Base-by-base conservation (phyloP, 2,113 vertebrate species). In the Sylvia atricapilla region DNA sequence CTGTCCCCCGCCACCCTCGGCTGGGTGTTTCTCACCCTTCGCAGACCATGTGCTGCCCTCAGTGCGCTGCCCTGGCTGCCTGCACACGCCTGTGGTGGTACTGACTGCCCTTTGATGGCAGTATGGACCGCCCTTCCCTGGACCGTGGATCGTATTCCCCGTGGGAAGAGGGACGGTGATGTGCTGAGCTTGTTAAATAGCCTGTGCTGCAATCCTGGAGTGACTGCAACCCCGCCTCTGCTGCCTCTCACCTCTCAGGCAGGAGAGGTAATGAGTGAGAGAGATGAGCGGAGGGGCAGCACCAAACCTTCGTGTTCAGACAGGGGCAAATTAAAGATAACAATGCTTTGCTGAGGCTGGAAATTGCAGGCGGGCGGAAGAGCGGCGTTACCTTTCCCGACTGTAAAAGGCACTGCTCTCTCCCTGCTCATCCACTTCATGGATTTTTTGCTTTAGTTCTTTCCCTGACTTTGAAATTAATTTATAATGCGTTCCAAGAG, bases 171-270 rank as follows among this genome's bases (percentile, higher is more conserved):
- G 49, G 84, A 62, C 50, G 74, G 73, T 0, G 7, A n/a, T 33
- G 47, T 43, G 33, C 77, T 0, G 3, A 72, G 92, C 14, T 81
- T 91, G 68, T 93, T 79, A 79, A 95, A 78, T 33, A 14, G 43
- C 50, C 95, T 11, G 20, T 31, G 70, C 70, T 47, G 62, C 74
- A 85, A 60, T 91, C 85, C 74, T 1, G 4, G 31, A 73, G 63
- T 64, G 79, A 75, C 84, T 84, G 93, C 78, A 73, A 43, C 64
- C 67, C 92, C 37, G 21, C 41, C 69, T 82, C 70, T 41, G 66
- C 78, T 93, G 90, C 85, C 78, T 70, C 87, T 92, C 91, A 92
- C 96, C 93, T 94, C 86, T 77, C 89, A 87, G 68, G 84, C 50
- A 37, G 7, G 41, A 68, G 74, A 90, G 58, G 66, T 85, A 91